phyloP scores from a whole-genome alignment of 2,113 vertebrate genomes.

The Rynchops niger region DNA sequence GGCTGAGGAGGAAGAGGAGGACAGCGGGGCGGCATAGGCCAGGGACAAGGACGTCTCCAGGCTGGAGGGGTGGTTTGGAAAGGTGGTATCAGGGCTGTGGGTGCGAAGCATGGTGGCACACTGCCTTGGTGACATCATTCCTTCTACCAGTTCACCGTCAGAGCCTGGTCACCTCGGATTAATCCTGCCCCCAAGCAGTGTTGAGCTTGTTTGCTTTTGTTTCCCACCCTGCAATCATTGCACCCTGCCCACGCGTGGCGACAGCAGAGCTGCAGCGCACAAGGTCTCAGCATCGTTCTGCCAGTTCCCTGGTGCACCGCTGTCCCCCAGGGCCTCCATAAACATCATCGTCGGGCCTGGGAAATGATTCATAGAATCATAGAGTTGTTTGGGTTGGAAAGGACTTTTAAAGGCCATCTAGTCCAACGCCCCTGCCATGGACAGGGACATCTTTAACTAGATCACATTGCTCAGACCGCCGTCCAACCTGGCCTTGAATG shows the following conservation, averaged over 20 bases:
- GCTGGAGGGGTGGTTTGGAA: background rate
- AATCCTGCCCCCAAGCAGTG: background rate
- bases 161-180: background rate
- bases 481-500: background rate
- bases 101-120: background rate
- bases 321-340: background rate
- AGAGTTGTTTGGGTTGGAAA: background rate
- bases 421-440: background rate
- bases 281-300: background rate
- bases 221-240: background rate
- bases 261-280: background rate
- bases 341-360: fast-evolving
- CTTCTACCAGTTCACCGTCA: background rate
- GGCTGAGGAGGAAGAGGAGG: background rate
- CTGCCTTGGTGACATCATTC: too few relatives aligned
- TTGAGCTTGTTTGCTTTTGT: background rate
- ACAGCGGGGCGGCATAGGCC: fast-evolving
- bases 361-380: background rate
- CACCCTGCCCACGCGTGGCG: background rate
- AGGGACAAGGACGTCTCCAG: background rate
- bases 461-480: background rate
- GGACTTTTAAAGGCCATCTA: background rate
- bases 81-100: background rate
- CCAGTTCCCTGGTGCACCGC: background rate
- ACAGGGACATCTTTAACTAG: background rate